Evolutionary conservation across 2,888 invertebrate genomes (phyloP).

Genomic region (Cerastis rubricosa): DNA sequence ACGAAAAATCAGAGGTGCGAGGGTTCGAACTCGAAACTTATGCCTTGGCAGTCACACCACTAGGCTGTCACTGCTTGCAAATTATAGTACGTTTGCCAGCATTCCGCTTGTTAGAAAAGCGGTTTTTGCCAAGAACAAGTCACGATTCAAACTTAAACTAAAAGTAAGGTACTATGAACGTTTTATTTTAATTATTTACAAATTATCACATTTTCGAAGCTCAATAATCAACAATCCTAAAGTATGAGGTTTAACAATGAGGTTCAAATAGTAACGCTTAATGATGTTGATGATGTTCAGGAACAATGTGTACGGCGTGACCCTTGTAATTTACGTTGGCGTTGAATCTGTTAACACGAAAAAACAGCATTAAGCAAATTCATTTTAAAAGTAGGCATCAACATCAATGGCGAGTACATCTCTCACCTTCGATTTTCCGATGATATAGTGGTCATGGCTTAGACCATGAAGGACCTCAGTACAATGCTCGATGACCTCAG

Average conservation of each 20-base stretch:
- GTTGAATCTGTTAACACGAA: slow-evolving; percentile 46
- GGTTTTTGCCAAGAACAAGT: background rate
- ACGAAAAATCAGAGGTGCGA: too few relatives aligned
- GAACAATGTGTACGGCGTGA: slow-evolving; percentile 66
- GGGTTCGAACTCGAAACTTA: too few relatives aligned
- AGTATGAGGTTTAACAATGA: slow-evolving; percentile 5
- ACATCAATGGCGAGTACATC: too few relatives aligned
- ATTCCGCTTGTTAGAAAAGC: background rate
- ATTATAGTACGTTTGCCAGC: background rate
- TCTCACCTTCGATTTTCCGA: too few relatives aligned
- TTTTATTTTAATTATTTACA: slow-evolving; percentile 36
- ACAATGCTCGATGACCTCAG: too few relatives aligned
- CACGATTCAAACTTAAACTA: background rate
- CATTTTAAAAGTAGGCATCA: too few relatives aligned
- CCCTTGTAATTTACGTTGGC: slow-evolving; percentile 59
- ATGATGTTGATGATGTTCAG: slow-evolving; percentile 63
- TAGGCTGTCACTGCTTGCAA: too few relatives aligned
- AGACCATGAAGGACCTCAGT: too few relatives aligned
- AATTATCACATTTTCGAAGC: slow-evolving; percentile 22
- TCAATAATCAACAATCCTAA: slow-evolving; percentile 20
- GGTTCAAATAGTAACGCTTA: background rate
- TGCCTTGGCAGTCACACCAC: too few relatives aligned
- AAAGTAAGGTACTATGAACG: slow-evolving; percentile 1
- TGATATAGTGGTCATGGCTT: too few relatives aligned
- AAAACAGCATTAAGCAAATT: slow-evolving; percentile 8